These are phyloP conservation scores for Anagyrus pseudococci DNA, from an alignment of 2,888 invertebrate genomes.

Conservation along the genomic window DNA sequence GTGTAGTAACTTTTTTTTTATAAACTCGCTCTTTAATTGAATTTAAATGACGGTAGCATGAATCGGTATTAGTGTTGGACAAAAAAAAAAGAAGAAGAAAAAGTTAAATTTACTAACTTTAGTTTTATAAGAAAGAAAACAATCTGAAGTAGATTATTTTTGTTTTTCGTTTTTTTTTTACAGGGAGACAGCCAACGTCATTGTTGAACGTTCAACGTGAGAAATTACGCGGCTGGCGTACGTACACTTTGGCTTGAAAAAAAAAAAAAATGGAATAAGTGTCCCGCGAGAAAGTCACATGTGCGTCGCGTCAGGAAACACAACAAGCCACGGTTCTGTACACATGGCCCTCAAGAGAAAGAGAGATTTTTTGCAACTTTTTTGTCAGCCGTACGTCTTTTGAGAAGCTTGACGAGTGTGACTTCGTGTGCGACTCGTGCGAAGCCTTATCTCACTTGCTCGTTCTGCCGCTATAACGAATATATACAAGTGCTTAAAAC, in stretches of 20 bases:
- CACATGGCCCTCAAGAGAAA: conserved; percentile 36
- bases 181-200: neutral
- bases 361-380: conserved; percentile 17
- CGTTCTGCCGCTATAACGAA: neutral
- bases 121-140: neutral
- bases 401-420: neutral
- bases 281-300: conserved; percentile 25
- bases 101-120: neutral
- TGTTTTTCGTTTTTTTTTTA: neutral
- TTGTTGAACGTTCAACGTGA: conserved; percentile 5
- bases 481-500: conserved; percentile 9
- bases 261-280: conserved; percentile 7
- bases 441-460: conserved; percentile 17
- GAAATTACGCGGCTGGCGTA: conserved; percentile 16
- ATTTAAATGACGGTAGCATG: neutral
- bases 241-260: neutral
- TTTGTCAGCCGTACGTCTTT: conserved; percentile 1
- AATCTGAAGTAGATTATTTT: neutral
- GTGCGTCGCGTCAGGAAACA: conserved; percentile 23
- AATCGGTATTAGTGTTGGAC: neutral
- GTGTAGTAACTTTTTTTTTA: no score
- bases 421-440: conserved; percentile 4
- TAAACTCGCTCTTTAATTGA: neutral
- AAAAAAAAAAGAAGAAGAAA: neutral
- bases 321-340: conserved; percentile 23